Evolutionary conservation across 1,140 invertebrate genomes (phyloP), one percentile per base, ranked within the genome.

Genomic region (Panulirus ornatus): DNA sequence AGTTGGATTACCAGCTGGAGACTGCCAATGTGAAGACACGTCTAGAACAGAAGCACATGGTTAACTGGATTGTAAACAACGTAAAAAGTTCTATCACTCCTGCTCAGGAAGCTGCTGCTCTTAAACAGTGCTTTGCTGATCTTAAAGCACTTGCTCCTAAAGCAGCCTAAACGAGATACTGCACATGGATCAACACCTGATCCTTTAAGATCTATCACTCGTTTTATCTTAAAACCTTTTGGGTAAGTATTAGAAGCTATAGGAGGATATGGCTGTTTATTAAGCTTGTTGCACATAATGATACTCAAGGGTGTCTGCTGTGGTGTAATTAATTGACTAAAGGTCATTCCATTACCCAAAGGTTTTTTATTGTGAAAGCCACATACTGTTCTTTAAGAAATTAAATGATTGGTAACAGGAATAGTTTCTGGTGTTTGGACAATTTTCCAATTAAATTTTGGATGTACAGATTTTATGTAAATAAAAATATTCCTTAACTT

Each of bases 1-100:
- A 97, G 84, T 94, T 98, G 92, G 98, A 99, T 93, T 99, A 98
- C 94, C 97, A 99, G 94, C 94, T 98, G 2, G 97, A 98, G 93
- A 95, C 96, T 91, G 95, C 96, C 91, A 96, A 94, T 91, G 94
- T 98, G 75, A 96, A 97, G 92, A 96, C 96, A 34, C 96, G 96
- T 92, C 95, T 99, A 92, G 95, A 97, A 92, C 98, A 99, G 94
- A 97, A 97, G 94, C 97, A 99, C 94, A 97, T 99, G 97, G 97
- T 98, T 0, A 96, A 97, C 93, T 99, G 98, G 97, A 97, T 99
- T 90, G 96, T 98, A 2, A 94, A 94, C 91, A 97, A 95, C 93
- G 98, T 99, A 11, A 94, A 96, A 58, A 96, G 97, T 93, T 96
- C 97, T 86, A 97, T 99, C 93, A 98, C 97, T 75, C 96, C 98